These are phyloP conservation scores for Drosophila mauritiana DNA, from an alignment of 1,140 invertebrate genomes.

Conservation along the genomic window DNA sequence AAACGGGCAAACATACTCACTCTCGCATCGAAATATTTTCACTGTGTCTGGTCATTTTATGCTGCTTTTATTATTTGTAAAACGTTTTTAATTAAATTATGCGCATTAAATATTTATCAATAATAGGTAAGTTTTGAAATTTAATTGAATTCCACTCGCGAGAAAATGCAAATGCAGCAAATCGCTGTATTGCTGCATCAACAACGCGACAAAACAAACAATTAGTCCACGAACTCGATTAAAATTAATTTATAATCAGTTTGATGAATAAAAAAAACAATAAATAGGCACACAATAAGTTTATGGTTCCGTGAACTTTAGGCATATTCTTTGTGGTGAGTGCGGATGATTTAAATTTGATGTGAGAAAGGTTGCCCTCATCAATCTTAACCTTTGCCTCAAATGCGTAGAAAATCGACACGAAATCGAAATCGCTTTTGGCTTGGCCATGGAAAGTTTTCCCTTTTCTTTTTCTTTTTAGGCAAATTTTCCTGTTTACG, in stretches of 20 bases:
- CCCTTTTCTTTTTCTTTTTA: conserved; percentile 13
- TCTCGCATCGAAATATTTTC: not conserved
- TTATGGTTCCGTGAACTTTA: conserved; percentile 20
- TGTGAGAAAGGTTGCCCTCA: conserved; percentile 11
- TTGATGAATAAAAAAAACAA: conserved; percentile 2
- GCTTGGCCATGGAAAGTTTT: conserved; percentile 29
- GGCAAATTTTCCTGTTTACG: conserved; percentile 24
- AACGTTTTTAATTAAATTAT: conserved; percentile 72
- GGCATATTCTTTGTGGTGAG: not conserved
- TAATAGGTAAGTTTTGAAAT: conserved; percentile 28
- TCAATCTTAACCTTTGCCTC: conserved; percentile 51
- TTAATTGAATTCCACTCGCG: not conserved
- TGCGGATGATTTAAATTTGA: not conserved
- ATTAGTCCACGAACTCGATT: conserved; percentile 41
- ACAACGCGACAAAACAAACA: conserved; percentile 32
- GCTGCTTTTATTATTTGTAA: conserved; percentile 46
- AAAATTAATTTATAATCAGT: conserved; percentile 26
- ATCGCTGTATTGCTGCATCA: conserved; percentile 56
- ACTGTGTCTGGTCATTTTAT: conserved; percentile 38
- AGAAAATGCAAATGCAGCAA: conserved; percentile 50
- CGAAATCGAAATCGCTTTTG: conserved; percentile 15
- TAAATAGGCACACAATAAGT: conserved; percentile 20
- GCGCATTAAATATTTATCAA: conserved; percentile 66
- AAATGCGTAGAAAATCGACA: conserved; percentile 46
- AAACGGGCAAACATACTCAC: conserved; percentile 16